These are phyloP conservation scores for Antechinus flavipes DNA, from an alignment of 2,113 vertebrate genomes.

Conservation along the genomic window DNA sequence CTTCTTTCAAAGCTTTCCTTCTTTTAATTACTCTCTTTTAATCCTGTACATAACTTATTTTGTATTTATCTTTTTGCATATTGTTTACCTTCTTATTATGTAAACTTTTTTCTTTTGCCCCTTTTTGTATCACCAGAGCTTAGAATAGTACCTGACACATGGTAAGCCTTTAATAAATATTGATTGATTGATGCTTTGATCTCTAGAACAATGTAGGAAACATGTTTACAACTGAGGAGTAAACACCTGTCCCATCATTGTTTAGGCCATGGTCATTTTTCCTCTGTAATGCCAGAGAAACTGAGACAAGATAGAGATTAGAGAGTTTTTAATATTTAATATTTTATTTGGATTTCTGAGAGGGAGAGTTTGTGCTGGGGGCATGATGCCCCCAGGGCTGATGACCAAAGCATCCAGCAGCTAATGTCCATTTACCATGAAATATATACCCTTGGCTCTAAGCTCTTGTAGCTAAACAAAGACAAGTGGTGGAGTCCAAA, in stretches of 20 bases:
- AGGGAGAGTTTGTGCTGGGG: too few relatives aligned
- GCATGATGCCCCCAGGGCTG: too few relatives aligned
- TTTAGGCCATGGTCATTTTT: neutral
- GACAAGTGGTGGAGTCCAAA: too few relatives aligned
- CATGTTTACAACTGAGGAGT: neutral
- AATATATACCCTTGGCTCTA: too few relatives aligned
- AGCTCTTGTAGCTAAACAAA: too few relatives aligned
- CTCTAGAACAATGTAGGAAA: neutral
- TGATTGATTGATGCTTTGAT: neutral
- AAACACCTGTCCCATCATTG: neutral
- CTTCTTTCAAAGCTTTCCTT: neutral
- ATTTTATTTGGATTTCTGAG: too few relatives aligned
- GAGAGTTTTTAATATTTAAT: too few relatives aligned
- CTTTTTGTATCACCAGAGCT: neutral
- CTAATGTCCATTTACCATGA: too few relatives aligned
- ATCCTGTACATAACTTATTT: neutral
- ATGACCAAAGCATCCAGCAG: too few relatives aligned
- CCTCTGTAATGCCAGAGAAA: neutral
- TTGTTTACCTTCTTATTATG: neutral
- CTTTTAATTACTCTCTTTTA: neutral
- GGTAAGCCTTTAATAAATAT: neutral
- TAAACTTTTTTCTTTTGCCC: neutral
- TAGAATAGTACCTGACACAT: neutral
- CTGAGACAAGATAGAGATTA: too few relatives aligned
- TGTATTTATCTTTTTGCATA: neutral